Percentiles rank a stretch among this genome's conserved stretches.
These are phyloP conservation scores for Oryzaephilus surinamensis DNA, from an alignment of 1,140 invertebrate genomes.

Conservation along the genomic window DNA sequence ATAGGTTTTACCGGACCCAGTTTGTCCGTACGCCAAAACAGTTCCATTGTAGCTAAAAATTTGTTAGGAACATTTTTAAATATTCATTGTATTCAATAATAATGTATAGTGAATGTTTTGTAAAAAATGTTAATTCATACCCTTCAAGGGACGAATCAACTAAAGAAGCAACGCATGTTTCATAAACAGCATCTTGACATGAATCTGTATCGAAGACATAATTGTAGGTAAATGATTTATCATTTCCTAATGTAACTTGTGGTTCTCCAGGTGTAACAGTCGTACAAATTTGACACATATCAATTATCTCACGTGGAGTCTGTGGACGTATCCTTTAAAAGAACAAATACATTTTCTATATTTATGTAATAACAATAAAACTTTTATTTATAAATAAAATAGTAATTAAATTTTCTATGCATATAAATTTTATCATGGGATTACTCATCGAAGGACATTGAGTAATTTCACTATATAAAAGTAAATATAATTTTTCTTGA, in stretches of 20 bases:
- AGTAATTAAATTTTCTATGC: conserved; percentile 3
- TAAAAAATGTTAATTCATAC: conserved; percentile 19
- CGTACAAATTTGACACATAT: conserved; percentile 91
- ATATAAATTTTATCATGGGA: neutral
- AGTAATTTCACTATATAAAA: too few species aligned
- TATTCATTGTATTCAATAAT: neutral
- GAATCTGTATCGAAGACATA: conserved; percentile 78
- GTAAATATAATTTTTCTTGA: too few species aligned
- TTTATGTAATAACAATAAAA: neutral
- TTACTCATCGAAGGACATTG: too few species aligned
- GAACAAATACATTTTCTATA: conserved; percentile 8
- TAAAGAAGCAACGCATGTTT: conserved; percentile 72
- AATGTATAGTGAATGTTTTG: neutral
- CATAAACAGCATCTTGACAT: conserved; percentile 67
- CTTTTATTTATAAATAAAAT: conserved; percentile 6
- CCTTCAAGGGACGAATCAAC: conserved; percentile 83
- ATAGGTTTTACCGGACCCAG: conserved; percentile 95
- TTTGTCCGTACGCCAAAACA: conserved; percentile 93
- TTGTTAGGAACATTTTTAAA: neutral
- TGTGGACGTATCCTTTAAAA: conserved; percentile 85
- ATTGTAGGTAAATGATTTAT: conserved; percentile 96
- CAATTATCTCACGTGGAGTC: conserved; percentile 82
- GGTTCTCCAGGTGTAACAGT: conserved; percentile 76
- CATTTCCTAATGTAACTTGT: conserved; percentile 84
- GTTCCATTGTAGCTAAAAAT: conserved; percentile 74